phyloP scores from a whole-genome alignment of 2,797 vertebrate species.

The Synanceia verrucosa region DNA sequence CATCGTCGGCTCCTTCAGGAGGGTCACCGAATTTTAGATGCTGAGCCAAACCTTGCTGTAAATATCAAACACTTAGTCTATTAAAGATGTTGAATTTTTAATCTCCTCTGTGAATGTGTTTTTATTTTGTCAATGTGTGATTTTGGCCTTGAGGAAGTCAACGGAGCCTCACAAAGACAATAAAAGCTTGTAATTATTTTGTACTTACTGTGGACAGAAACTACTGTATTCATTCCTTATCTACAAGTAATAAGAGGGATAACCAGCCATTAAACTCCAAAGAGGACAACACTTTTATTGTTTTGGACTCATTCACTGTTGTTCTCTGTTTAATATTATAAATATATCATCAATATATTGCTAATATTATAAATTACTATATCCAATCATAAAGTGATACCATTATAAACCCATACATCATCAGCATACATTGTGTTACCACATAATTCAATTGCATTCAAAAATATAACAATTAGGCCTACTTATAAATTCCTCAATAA shows the following conservation, averaged over 20 bases:
- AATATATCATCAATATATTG: too few relatives aligned
- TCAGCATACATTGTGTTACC: neutral
- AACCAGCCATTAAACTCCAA: constrained; percentile 11
- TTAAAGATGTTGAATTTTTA: constrained; percentile 82
- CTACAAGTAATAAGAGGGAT: neutral
- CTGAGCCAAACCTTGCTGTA: constrained; percentile 72
- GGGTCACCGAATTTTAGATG: constrained; percentile 85
- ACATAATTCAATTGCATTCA: neutral
- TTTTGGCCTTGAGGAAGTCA: neutral
- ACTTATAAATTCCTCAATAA: neutral
- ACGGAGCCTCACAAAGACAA: neutral
- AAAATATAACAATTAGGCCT: neutral
- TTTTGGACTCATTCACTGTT: neutral
- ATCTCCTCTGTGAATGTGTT: constrained; percentile 45
- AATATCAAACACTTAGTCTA: constrained; percentile 78
- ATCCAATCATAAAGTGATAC: neutral
- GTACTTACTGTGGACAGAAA: neutral
- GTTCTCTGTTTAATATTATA: neutral
- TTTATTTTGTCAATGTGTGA: constrained; percentile 18
- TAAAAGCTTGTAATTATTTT: neutral
- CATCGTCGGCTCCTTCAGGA: constrained; percentile 85
- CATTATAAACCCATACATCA: neutral
- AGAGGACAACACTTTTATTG: neutral
- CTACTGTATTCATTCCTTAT: neutral
- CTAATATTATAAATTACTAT: neutral